These are phyloP conservation scores for Cotesia glomerata DNA, from an alignment of 1,140 invertebrate species.

Conservation along the genomic window DNA sequence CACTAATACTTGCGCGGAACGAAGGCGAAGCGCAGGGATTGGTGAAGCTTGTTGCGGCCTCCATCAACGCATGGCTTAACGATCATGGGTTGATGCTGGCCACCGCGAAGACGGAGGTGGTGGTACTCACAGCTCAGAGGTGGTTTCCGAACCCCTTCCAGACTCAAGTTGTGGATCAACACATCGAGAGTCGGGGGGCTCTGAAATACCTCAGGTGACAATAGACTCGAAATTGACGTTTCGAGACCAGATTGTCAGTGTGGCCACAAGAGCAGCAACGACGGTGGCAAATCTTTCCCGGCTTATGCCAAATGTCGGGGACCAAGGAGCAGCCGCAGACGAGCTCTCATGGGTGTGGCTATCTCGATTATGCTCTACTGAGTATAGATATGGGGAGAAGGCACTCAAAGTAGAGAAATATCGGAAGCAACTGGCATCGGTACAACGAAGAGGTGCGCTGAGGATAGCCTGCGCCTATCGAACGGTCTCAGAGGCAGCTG, in stretches of 20 bases:
- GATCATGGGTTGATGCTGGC: background rate
- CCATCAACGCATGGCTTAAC: too few species aligned
- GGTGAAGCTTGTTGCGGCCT: slow-evolving; percentile 3
- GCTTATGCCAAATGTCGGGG: slow-evolving; percentile 42
- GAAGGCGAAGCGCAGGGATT: slow-evolving; percentile 22
- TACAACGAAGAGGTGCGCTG: slow-evolving; percentile 30
- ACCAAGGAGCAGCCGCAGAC: slow-evolving; percentile 31
- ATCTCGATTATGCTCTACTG: slow-evolving; percentile 28
- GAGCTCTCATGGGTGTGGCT: slow-evolving; percentile 31
- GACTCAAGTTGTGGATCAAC: background rate
- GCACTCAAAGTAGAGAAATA: slow-evolving; percentile 28
- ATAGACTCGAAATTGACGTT: slow-evolving; percentile 32
- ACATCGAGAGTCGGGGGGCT: background rate
- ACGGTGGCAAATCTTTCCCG: slow-evolving; percentile 26
- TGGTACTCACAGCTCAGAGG: slow-evolving; percentile 22
- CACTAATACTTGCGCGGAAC: slow-evolving; percentile 32
- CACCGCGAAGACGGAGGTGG: slow-evolving; percentile 19
- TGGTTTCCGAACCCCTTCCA: background rate
- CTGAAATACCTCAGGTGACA: slow-evolving; percentile 37
- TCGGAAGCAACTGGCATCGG: slow-evolving; percentile 25
- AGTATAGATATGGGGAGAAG: slow-evolving; percentile 29
- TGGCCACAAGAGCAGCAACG: slow-evolving; percentile 26
- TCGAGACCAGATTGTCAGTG: slow-evolving; percentile 25
- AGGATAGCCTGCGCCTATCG: slow-evolving; percentile 3
- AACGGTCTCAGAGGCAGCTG: slow-evolving; percentile 12